A percentile compares a stretch with the other conserved stretches of the same genome.
phyloP scores from a whole-genome alignment of 2,113 vertebrate genomes.

The Syngnathus scovelli region DNA sequence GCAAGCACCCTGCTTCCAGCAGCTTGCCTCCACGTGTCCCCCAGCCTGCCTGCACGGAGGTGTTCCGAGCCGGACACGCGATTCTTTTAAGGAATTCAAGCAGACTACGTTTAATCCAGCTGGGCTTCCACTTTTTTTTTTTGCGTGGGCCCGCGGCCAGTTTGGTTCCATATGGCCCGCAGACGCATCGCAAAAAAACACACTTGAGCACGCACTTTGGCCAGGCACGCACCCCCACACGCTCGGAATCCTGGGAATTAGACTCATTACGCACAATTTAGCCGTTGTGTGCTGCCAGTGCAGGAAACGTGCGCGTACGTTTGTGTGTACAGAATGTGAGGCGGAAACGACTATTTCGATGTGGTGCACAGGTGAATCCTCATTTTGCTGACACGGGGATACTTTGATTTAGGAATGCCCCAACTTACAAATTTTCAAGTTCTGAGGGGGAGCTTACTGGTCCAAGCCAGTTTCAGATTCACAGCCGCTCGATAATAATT shows the following conservation, averaged over 20 bases:
- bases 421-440: too few species aligned
- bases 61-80: conserved; percentile 34
- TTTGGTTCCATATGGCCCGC: conserved; percentile 40
- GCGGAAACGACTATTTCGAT: neutral
- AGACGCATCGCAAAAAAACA: conserved; percentile 32
- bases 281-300: neutral
- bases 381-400: neutral
- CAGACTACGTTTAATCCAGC: conserved; percentile 30
- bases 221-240: neutral
- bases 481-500: too few species aligned
- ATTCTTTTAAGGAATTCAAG: conserved; percentile 36
- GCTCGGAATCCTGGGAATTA: conserved; percentile 3
- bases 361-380: neutral
- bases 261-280: neutral
- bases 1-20: conserved; percentile 12
- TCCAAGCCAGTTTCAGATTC: too few species aligned
- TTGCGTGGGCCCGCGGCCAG: neutral
- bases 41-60: conserved; percentile 6
- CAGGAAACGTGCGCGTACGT: neutral
- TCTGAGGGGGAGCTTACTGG: too few species aligned
- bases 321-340: neutral
- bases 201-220: conserved; percentile 1
- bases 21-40: conserved; percentile 20
- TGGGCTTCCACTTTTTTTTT: conserved; percentile 26
- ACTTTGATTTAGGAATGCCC: neutral